These are phyloP conservation scores for Cephus nigrinus DNA, from an alignment of 2,888 invertebrate species.

Conservation along the genomic window DNA sequence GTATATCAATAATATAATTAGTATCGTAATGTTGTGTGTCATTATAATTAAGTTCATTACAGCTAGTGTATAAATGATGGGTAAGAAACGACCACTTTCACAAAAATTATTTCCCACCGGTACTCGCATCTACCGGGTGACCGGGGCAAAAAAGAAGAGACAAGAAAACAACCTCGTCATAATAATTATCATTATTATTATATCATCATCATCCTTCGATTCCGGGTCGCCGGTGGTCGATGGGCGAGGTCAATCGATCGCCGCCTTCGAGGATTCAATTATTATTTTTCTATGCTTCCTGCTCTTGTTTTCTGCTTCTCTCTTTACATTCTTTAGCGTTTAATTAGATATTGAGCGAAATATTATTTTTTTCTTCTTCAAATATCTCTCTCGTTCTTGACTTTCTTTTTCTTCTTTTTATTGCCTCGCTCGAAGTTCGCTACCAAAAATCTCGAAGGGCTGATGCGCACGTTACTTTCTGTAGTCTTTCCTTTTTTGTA, in stretches of 20 bases:
- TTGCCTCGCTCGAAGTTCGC: background rate
- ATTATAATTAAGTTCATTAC: constrained; percentile 55
- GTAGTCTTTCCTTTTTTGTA: constrained; percentile 13
- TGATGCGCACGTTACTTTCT: constrained; percentile 11
- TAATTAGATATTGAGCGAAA: background rate
- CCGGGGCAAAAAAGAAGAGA: background rate
- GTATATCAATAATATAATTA: constrained; percentile 66
- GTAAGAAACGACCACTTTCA: constrained; percentile 65
- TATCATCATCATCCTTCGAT: background rate
- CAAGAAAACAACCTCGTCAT: background rate
- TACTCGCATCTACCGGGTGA: constrained; percentile 12
- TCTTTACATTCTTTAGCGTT: background rate
- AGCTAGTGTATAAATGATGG: constrained; percentile 66
- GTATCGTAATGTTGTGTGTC: constrained; percentile 58
- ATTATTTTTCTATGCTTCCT: background rate
- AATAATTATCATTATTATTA: background rate
- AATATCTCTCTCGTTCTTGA: background rate
- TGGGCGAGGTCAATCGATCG: background rate
- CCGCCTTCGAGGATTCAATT: background rate
- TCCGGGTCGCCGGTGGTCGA: background rate
- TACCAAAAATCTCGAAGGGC: background rate
- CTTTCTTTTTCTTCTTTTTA: background rate
- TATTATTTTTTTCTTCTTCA: background rate
- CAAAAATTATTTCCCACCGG: constrained; percentile 56
- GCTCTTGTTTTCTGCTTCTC: background rate